Percentiles rank a stretch among this genome's conserved stretches.
Evolutionary conservation across 1,140 invertebrate species (phyloP).

Genomic region (Brachionus asplanchnoidis): DNA sequence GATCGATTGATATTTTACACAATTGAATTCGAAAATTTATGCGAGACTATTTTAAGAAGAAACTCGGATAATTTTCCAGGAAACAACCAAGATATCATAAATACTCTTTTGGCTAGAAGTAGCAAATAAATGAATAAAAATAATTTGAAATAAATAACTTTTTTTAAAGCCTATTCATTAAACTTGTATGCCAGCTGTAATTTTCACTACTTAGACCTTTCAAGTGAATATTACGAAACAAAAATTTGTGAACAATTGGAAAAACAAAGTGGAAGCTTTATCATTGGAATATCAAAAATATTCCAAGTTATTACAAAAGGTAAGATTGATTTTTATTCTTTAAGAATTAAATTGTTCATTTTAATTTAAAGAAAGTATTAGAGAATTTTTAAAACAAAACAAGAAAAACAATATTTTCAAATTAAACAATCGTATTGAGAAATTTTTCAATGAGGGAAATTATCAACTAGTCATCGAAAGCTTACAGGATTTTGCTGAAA

Average conservation of each 20-base stretch:
- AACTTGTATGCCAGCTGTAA: background rate
- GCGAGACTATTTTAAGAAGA: background rate
- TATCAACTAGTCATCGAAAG: background rate
- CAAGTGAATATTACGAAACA: background rate
- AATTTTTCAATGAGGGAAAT: background rate
- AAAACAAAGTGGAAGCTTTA: background rate
- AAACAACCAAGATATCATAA: background rate
- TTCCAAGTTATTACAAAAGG: slow-evolving; percentile 1
- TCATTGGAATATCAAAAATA: slow-evolving; percentile 22
- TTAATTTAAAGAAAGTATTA: slow-evolving; percentile 4
- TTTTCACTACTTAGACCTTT: background rate
- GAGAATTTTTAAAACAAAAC: slow-evolving; percentile 24
- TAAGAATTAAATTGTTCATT: background rate
- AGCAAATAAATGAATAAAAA: background rate
- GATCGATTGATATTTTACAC: background rate
- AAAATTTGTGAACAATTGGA: background rate
- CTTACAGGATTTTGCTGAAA: slow-evolving; percentile 35
- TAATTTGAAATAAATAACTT: background rate
- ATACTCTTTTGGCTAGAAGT: background rate
- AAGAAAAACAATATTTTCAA: slow-evolving; percentile 15
- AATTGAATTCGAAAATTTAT: background rate
- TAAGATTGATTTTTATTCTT: background rate
- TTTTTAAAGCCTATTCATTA: slow-evolving; percentile 2
- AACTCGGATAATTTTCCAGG: background rate
- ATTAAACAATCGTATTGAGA: background rate